A percentile compares a stretch with the other conserved stretches of the same genome.
Evolutionary conservation across 2,888 invertebrate species (phyloP).

Genomic region (Watsonalla binaria): DNA sequence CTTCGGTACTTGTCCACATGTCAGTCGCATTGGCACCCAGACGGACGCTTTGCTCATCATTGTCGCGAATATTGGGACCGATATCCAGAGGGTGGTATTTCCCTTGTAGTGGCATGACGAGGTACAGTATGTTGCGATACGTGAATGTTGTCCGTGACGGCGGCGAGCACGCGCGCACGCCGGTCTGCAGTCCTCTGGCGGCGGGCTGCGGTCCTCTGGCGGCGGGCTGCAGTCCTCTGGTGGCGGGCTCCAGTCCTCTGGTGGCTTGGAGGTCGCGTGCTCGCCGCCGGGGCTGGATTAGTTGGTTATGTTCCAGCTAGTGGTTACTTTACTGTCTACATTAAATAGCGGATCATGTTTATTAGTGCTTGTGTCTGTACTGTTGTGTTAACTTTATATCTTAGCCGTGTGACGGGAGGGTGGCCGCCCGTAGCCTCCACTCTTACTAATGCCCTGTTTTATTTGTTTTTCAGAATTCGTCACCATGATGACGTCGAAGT

Average conservation of each 20-base stretch:
- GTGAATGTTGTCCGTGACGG: constrained; percentile 34
- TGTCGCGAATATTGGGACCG: constrained; percentile 10
- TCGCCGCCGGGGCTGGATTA: constrained; percentile 19
- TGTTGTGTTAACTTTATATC: constrained; percentile 51
- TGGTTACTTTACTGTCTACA: constrained; percentile 26
- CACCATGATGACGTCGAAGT: constrained; percentile 99
- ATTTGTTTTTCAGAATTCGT: constrained; percentile 92
- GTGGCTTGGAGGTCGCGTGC: constrained; percentile 10
- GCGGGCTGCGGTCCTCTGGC: no score
- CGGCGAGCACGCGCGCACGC: constrained; percentile 36
- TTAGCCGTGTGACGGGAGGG: constrained; percentile 36
- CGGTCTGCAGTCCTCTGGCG: no score
- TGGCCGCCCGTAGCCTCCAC: no score
- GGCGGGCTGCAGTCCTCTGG: no score
- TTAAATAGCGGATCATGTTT: constrained; percentile 53
- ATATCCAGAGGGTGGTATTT: constrained; percentile 68
- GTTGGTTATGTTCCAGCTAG: constrained; percentile 36
- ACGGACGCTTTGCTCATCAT: constrained; percentile 15
- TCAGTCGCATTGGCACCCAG: constrained; percentile 20
- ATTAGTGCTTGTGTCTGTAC: constrained; percentile 68
- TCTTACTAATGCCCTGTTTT: constrained; percentile 27
- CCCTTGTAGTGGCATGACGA: constrained; percentile 69
- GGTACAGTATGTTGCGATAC: constrained; percentile 41
- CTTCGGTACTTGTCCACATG: constrained; percentile 13
- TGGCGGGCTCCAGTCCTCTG: no score